phyloP scores from a whole-genome alignment of 2,797 vertebrate genomes.

The Columba guinea region DNA sequence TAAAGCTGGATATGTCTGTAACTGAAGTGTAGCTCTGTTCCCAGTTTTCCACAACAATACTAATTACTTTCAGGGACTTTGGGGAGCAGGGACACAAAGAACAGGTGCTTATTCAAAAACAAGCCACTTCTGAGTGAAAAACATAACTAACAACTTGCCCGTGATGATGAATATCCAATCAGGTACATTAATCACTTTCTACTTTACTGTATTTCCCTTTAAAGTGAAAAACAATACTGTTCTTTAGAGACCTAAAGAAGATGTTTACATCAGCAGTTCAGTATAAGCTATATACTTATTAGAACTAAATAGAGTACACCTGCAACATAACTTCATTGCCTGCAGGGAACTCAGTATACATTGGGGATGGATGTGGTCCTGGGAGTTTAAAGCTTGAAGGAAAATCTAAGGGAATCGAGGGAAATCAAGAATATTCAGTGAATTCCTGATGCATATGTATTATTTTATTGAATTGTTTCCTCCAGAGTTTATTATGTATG shows the following conservation, averaged over 20 bases:
- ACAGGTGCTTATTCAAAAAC: neutral
- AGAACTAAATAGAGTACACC: neutral
- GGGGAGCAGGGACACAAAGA: neutral
- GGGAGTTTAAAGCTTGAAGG: constrained; percentile 32
- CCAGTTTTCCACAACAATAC: neutral
- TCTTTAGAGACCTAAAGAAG: neutral
- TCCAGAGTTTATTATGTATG: constrained; percentile 42
- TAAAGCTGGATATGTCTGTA: neutral
- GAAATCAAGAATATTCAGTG: constrained; percentile 68
- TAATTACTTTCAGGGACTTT: neutral
- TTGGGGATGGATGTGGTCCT: constrained; percentile 4
- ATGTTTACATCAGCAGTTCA: neutral
- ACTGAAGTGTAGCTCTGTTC: neutral
- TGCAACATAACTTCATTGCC: neutral
- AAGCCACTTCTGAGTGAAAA: neutral
- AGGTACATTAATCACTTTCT: neutral
- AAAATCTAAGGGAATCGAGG: constrained; percentile 52
- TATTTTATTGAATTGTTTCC: constrained; percentile 46
- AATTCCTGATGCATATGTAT: constrained; percentile 54
- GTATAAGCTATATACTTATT: neutral
- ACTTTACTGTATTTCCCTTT: neutral
- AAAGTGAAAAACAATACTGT: neutral
- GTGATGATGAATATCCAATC: neutral
- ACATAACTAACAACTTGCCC: neutral
- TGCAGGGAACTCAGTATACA: neutral